Evolutionary conservation across 1,140 invertebrate genomes (phyloP).

Genomic region (Hyles euphorbiae): DNA sequence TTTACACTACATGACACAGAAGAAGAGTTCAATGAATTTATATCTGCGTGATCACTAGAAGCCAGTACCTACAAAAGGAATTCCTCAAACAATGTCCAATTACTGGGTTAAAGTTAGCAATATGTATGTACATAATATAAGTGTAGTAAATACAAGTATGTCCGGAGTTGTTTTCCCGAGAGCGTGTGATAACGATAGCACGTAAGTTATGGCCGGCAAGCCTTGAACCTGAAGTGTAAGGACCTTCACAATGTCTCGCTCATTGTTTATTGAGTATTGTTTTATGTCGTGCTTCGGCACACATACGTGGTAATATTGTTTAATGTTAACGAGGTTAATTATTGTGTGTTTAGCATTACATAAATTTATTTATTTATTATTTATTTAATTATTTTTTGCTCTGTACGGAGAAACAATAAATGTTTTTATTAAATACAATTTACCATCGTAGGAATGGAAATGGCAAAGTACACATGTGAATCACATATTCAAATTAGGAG

Average conservation of each 20-base stretch:
- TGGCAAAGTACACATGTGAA: no score
- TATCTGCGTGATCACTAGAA: no score
- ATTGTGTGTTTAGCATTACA: neutral
- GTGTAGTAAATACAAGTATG: neutral
- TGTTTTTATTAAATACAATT: no score
- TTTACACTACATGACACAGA: no score
- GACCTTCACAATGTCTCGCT: constrained; percentile 40
- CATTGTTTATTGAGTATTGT: constrained; percentile 42
- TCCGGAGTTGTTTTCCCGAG: constrained; percentile 29
- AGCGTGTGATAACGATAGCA: constrained; percentile 44
- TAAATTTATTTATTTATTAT: neutral
- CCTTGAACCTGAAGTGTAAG: constrained; percentile 61
- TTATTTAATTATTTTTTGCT: no score
- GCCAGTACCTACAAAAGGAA: no score
- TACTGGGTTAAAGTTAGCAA: neutral
- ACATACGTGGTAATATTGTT: constrained; percentile 1
- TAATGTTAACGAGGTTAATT: neutral
- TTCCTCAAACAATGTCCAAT: neutral
- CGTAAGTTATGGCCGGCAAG: constrained; percentile 35
- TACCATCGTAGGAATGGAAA: no score
- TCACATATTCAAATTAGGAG: no score
- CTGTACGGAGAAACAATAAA: no score
- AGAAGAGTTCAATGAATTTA: no score
- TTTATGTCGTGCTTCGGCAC: constrained; percentile 18
- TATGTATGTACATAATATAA: no score